phyloP scores from a whole-genome alignment of 1,140 invertebrate species.

The Parasteatoda tepidariorum region DNA sequence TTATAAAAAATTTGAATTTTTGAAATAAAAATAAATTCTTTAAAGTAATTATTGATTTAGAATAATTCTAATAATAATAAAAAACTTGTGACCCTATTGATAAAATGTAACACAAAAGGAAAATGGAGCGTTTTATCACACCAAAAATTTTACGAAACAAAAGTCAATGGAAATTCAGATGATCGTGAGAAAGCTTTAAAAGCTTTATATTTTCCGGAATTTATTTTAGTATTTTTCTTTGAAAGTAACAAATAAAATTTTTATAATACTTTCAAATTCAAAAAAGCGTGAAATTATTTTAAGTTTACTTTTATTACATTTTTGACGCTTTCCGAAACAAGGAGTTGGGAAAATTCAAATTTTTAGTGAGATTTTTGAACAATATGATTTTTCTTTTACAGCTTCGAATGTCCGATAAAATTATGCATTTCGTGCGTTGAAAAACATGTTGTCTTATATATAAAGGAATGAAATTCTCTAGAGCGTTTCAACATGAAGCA shows the following conservation, averaged over 20 bases:
- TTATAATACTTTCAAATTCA: background rate
- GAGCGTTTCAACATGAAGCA: background rate
- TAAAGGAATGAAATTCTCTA: background rate
- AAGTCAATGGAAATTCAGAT: background rate
- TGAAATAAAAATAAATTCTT: no score
- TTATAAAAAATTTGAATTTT: no score
- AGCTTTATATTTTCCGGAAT: background rate
- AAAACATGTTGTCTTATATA: background rate
- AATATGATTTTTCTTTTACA: conserved; percentile 6
- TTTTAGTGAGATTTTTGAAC: conserved; percentile 1
- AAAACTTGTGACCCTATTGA: no score
- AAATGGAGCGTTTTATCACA: no score
- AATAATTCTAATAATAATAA: no score
- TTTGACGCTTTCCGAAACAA: background rate
- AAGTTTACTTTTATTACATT: background rate
- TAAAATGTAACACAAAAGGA: no score
- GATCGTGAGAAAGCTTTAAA: background rate
- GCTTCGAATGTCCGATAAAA: background rate
- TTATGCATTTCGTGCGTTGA: background rate
- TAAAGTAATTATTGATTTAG: no score
- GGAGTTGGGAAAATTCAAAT: background rate
- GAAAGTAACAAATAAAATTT: background rate
- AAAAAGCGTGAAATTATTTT: conserved; percentile 1
- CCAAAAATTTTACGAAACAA: background rate
- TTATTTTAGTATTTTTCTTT: background rate